These are phyloP conservation scores for Grammomys surdaster DNA, from an alignment of 2,113 vertebrate genomes.

Conservation along the genomic window DNA sequence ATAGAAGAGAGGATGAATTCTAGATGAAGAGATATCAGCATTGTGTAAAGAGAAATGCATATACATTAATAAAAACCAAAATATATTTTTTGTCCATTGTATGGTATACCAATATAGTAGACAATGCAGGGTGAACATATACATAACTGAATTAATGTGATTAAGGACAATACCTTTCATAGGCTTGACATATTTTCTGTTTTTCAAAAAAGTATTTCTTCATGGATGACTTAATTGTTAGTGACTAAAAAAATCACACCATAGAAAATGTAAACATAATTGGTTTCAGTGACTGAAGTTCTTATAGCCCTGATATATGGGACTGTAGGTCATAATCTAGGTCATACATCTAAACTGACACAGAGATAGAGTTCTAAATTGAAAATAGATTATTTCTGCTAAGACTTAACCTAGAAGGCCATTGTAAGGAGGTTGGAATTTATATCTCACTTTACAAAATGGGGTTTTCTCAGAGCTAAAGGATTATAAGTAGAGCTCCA, in stretches of 20 bases:
- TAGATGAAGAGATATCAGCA: neutral
- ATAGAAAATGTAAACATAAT: neutral
- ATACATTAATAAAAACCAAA: neutral
- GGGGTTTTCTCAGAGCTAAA: neutral
- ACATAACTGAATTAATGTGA: neutral
- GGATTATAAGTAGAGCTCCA: neutral
- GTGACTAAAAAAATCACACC: neutral
- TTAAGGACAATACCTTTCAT: neutral
- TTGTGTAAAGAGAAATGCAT: neutral
- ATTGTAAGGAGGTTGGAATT: neutral
- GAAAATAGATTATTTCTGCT: neutral
- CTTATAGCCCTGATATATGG: neutral
- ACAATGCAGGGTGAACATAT: neutral
- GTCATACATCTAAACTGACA: neutral
- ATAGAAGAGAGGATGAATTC: neutral
- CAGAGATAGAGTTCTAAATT: neutral
- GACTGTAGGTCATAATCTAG: neutral
- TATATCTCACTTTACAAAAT: constrained; percentile 18
- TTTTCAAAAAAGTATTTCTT: neutral
- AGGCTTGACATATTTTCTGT: neutral
- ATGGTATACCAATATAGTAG: neutral
- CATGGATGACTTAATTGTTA: neutral
- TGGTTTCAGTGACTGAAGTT: neutral
- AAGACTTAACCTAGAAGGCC: neutral
- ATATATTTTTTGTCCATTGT: neutral